Percentiles rank a stretch among this genome's conserved stretches.
These are phyloP conservation scores for Ptiloglossa arizonensis DNA, from an alignment of 1,140 invertebrate genomes.

Conservation along the genomic window DNA sequence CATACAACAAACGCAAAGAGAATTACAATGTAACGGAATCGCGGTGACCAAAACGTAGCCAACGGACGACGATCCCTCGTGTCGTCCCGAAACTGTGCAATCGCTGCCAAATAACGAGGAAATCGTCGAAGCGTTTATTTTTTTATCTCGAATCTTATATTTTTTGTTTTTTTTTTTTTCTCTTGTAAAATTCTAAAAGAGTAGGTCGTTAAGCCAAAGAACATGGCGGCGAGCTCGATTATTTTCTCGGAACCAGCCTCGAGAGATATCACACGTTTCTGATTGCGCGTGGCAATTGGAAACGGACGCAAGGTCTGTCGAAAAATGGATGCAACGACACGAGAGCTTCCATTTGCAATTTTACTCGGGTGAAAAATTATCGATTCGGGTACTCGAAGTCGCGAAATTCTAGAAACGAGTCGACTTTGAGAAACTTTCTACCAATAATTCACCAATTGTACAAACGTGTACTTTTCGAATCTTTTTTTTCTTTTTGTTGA, in stretches of 20 bases:
- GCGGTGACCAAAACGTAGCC: background rate
- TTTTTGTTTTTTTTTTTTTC: too few relatives aligned
- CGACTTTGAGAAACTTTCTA: too few relatives aligned
- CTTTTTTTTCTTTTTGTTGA: too few relatives aligned
- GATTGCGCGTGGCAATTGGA: background rate
- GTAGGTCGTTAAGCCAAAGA: conserved; percentile 46
- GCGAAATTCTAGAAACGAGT: too few relatives aligned
- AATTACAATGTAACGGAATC: background rate
- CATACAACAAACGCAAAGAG: background rate
- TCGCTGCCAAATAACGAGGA: conserved; percentile 7
- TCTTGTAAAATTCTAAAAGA: conserved; percentile 15
- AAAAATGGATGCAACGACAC: background rate
- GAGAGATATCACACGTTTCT: background rate
- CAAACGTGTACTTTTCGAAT: too few relatives aligned
- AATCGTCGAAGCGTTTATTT: background rate
- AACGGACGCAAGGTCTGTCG: background rate
- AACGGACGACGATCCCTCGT: background rate
- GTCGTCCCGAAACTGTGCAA: conserved; percentile 33
- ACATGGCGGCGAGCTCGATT: conserved; percentile 31
- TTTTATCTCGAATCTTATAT: background rate
- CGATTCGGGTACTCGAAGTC: background rate
- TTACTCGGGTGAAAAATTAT: too few relatives aligned
- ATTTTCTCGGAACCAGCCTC: conserved; percentile 9
- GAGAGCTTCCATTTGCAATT: background rate
- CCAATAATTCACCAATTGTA: too few relatives aligned